Conservation (phyloP, 2,888 invertebrate genomes). For the Watsonalla cultraria region DNA sequence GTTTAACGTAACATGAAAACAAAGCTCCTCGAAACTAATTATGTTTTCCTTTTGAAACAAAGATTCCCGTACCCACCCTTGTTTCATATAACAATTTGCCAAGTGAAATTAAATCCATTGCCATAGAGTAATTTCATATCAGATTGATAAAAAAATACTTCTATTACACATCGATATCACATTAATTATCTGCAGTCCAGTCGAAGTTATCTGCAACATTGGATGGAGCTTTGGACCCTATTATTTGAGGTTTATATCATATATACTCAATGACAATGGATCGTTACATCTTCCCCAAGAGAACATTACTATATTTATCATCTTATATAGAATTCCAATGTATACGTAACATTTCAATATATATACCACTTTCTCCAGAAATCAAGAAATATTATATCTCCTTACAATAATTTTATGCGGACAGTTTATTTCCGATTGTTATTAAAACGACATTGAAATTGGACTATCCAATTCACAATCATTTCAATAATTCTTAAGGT, state of each 20-base stretch:
- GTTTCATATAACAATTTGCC: conserved; percentile 50
- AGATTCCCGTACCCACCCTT: conserved; percentile 76
- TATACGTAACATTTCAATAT: conserved; percentile 62
- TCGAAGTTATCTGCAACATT: conserved; percentile 57
- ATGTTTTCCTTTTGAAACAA: conserved; percentile 72
- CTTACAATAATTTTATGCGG: conserved; percentile 56
- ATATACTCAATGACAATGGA: conserved; percentile 64
- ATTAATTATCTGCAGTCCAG: conserved; percentile 61
- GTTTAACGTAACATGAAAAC: conserved; percentile 22
- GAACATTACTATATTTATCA: conserved; percentile 45
- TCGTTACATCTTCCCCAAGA: conserved; percentile 44
- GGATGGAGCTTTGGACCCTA: conserved; percentile 77
- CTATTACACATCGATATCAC: conserved; percentile 61
- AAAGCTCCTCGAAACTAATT: conserved; percentile 53
- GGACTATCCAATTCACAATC: conserved; percentile 41
- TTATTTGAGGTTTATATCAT: conserved; percentile 55
- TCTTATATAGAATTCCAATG: conserved; percentile 59
- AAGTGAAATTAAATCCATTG: conserved; percentile 46
- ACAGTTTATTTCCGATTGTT: conserved; percentile 54
- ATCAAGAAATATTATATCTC: conserved; percentile 25
- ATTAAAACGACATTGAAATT: conserved; percentile 38
- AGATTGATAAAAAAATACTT: conserved; percentile 58
- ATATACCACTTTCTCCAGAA: conserved; percentile 60
- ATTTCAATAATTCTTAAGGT: conserved; percentile 22
- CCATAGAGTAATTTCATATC: conserved; percentile 57